phyloP scores from a whole-genome alignment of 2,113 vertebrate genomes.

The Brachyhypopomus gauderio region DNA sequence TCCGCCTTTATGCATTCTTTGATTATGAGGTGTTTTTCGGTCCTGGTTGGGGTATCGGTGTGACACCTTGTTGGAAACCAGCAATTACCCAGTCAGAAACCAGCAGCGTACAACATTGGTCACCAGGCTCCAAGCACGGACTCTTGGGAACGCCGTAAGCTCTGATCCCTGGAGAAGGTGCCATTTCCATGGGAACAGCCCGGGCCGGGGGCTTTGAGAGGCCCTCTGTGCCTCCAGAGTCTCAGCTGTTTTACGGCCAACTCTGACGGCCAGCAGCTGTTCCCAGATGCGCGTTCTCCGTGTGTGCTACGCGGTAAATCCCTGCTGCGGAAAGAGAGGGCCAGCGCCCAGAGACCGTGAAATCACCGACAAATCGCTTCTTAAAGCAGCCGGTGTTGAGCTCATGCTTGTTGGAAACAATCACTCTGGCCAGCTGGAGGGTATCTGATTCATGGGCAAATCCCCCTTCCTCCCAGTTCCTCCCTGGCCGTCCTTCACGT shows the following conservation, averaged over 20 bases:
- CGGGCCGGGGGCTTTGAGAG: background rate
- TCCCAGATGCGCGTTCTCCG: conserved; percentile 73
- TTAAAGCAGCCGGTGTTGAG: conserved; percentile 63
- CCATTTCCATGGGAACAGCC: conserved; percentile 32
- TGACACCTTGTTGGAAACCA: conserved; percentile 34
- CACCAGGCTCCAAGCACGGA: background rate
- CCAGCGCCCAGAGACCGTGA: conserved; percentile 65
- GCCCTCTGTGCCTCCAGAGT: background rate
- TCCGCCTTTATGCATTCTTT: background rate
- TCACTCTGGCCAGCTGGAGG: conserved; percentile 61
- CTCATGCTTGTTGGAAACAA: conserved; percentile 72
- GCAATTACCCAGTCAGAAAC: conserved; percentile 47
- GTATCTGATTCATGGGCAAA: conserved; percentile 56
- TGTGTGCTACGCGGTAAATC: conserved; percentile 74
- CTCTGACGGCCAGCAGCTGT: conserved; percentile 72
- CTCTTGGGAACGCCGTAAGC: conserved; percentile 15
- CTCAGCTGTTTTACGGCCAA: conserved; percentile 47
- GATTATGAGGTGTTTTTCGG: background rate
- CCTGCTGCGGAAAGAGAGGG: conserved; percentile 63
- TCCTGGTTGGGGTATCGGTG: conserved; percentile 12
- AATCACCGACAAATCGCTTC: conserved; percentile 71
- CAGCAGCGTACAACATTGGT: conserved; percentile 39
- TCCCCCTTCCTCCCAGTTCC: background rate
- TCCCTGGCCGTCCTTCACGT: background rate
- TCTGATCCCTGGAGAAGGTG: background rate